Evolutionary conservation across 2,888 invertebrate genomes (phyloP).

Genomic region (Cryptosula pallasiana): DNA sequence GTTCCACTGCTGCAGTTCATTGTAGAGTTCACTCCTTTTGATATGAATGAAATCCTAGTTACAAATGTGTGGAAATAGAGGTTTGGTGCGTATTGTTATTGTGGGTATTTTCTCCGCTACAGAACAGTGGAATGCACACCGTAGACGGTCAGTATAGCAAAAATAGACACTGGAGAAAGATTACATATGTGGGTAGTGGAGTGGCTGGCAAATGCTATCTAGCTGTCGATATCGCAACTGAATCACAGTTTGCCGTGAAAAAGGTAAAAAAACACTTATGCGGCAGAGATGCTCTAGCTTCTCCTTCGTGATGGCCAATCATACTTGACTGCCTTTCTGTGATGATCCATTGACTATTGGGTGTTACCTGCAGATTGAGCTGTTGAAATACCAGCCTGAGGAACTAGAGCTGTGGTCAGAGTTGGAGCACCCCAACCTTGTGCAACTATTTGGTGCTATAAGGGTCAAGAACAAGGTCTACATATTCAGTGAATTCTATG

Average conservation of each 20-base stretch:
- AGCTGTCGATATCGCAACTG: conserved; percentile 38
- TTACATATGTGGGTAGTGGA: conserved; percentile 39
- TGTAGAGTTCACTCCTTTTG: no score
- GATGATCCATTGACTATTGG: no score
- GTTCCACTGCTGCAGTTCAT: no score
- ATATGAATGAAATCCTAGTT: no score
- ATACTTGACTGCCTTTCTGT: not conserved
- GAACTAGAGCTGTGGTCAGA: conserved; percentile 41
- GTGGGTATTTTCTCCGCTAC: not conserved
- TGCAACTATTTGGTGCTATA: conserved; percentile 40
- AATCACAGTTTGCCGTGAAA: conserved; percentile 44
- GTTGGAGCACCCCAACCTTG: conserved; percentile 37
- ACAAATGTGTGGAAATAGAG: not conserved
- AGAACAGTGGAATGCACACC: conserved; percentile 31
- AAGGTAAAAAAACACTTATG: conserved; percentile 32
- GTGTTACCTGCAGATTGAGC: conserved; percentile 40
- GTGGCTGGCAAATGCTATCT: conserved; percentile 42
- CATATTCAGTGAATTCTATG: conserved; percentile 37
- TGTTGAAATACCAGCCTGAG: conserved; percentile 36
- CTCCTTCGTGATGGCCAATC: not conserved
- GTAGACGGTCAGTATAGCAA: conserved; percentile 36
- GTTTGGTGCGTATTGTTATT: not conserved
- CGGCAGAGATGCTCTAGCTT: not conserved
- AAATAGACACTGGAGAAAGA: conserved; percentile 38
- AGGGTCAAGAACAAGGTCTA: conserved; percentile 38